Conservation (phyloP, 2,797 vertebrate species). For the Pampus argenteus region DNA sequence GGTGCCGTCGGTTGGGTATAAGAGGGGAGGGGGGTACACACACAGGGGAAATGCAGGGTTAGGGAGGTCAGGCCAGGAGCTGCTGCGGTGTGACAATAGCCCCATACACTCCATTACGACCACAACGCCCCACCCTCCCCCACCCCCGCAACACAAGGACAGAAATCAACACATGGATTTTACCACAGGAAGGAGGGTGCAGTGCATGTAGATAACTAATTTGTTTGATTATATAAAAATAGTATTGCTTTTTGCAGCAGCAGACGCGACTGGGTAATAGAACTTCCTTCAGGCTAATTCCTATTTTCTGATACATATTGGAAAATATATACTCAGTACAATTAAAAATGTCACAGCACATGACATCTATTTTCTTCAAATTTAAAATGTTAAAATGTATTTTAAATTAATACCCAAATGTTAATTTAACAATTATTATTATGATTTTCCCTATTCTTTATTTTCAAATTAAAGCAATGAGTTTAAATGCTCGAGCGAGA, state of each 20-base stretch:
- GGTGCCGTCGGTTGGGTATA: background rate
- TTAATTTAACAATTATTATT: constrained; percentile 46
- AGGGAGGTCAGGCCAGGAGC: constrained; percentile 61
- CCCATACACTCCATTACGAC: constrained; percentile 55
- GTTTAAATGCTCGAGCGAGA: constrained; percentile 50
- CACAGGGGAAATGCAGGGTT: constrained; percentile 30
- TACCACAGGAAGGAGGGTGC: constrained; percentile 23
- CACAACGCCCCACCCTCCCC: constrained; percentile 6
- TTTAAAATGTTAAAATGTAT: constrained; percentile 12
- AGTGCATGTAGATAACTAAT: constrained; percentile 48
- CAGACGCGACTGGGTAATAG: constrained; percentile 3
- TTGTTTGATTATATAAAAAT: constrained; percentile 56
- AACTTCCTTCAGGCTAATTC: constrained; percentile 11
- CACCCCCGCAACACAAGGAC: constrained; percentile 26
- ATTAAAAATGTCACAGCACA: background rate
- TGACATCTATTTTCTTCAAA: background rate
- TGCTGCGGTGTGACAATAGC: constrained; percentile 58
- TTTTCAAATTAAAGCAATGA: constrained; percentile 64
- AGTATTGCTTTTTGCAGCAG: constrained; percentile 6
- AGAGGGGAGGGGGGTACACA: constrained; percentile 28
- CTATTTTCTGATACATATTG: background rate
- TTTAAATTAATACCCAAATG: constrained; percentile 39
- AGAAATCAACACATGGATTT: constrained; percentile 69
- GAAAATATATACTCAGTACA: constrained; percentile 7
- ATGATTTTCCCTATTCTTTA: constrained; percentile 33